These are phyloP conservation scores for Catamblyrhynchus diadema DNA, from an alignment of 2,797 vertebrate genomes.

Conservation along the genomic window DNA sequence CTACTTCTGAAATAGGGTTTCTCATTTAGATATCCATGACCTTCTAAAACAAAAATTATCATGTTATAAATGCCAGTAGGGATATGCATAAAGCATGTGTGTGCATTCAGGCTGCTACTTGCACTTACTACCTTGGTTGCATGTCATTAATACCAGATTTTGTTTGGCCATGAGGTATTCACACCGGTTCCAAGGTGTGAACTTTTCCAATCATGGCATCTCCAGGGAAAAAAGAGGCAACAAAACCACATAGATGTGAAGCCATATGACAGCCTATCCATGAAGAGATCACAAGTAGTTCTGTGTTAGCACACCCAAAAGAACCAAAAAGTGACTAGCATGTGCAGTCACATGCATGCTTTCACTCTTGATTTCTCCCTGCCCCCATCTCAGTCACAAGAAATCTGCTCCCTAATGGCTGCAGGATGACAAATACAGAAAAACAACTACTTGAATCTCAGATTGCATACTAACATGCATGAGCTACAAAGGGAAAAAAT, in stretches of 20 bases:
- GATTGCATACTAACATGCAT: neutral
- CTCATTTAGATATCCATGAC: neutral
- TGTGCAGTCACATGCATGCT: rapidly evolving
- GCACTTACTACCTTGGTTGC: neutral
- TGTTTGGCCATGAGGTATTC: neutral
- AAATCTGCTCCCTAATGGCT: neutral
- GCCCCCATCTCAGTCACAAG: neutral
- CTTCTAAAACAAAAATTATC: neutral
- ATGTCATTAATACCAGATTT: neutral
- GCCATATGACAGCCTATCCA: neutral
- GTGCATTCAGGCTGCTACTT: neutral
- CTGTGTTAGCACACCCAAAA: neutral
- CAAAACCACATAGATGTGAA: neutral
- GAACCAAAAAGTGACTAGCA: neutral
- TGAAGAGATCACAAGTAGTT: neutral
- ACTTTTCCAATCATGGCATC: neutral
- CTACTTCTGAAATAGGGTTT: neutral
- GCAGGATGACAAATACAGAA: neutral
- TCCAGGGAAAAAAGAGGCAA: neutral
- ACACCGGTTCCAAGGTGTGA: neutral
- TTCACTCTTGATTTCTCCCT: neutral
- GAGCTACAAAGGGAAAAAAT: neutral
- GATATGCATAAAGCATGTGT: neutral
- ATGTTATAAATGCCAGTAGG: neutral
- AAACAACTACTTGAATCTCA: neutral